Evolutionary conservation across 2,888 invertebrate species (phyloP), one percentile per base, ranked within the genome.

Genomic region (Xestia xanthographa): DNA sequence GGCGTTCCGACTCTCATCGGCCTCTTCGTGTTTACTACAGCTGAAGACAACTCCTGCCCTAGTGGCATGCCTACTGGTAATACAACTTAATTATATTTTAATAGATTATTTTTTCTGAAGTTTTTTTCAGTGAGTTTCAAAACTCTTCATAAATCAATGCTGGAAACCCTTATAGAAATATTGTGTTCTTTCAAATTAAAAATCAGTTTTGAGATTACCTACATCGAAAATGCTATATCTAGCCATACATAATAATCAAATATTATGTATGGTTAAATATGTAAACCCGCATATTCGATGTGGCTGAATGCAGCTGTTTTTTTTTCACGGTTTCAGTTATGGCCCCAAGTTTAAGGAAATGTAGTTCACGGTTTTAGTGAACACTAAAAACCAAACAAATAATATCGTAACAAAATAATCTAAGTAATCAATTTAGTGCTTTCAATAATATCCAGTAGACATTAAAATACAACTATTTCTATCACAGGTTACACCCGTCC

Each of bases 401-500:
- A 50, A 22, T 50, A 50, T 48, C 20, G 50, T 22, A n/a, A n/a
- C 5, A 53, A 53, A 53, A 53, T n/a, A n/a, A n/a, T 53, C n/a
- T n/a, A 1, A 12, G 4, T n/a, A 41, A n/a, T n/a, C n/a, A n/a
- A n/a, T 9, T 1, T 41, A 26, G 12, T 53, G 26, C n/a, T 14
- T 26, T 53, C 5, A 53, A 53, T 53, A 12, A 14, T 53, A 26
- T 53, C 12, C n/a, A 53, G 5, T 53, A 53, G 3, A 48, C n/a
- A n/a, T 11, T 38, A 9, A 17, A 41, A 26, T 34, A 43, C 4
- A 8, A 20, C 56, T 58, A 4, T 26, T 66, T 3, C 2, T 48
- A 20, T 38, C 86, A 95, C 87, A 95, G 96, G 94, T 82, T 96
- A 95, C 85, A 91, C 92, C n/a, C 93, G 96, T 3, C 90, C 95